These are phyloP conservation scores for Molorchus minor DNA, from an alignment of 2,888 invertebrate species.

Conservation along the genomic window DNA sequence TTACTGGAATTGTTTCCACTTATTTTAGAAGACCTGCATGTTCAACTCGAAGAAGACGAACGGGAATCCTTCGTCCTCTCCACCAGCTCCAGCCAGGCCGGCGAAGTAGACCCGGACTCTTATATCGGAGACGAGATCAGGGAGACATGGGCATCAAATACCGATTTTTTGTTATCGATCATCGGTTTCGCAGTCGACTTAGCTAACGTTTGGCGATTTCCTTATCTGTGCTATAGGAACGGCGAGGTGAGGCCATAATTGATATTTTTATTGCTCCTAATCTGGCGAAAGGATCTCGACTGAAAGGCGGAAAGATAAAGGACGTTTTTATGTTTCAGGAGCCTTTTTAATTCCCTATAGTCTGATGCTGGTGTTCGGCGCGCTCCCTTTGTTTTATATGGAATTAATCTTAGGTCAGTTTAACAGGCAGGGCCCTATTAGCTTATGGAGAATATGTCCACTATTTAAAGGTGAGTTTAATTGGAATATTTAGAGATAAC, in stretches of 20 bases:
- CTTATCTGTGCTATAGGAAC: conserved; percentile 80
- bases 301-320: conserved; percentile 12
- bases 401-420: conserved; percentile 81
- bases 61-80: conserved; percentile 61
- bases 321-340: conserved; percentile 62
- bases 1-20: neutral
- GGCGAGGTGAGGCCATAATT: conserved; percentile 68
- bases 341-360: conserved; percentile 81
- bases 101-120: conserved; percentile 59
- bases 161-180: conserved; percentile 83
- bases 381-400: conserved; percentile 82
- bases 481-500: neutral
- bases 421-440: conserved; percentile 79
- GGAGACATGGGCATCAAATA: conserved; percentile 84
- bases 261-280: conserved; percentile 18
- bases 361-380: conserved; percentile 78
- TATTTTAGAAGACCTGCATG: conserved; percentile 60
- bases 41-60: conserved; percentile 62
- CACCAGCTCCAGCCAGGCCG: conserved; percentile 59
- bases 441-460: conserved; percentile 84
- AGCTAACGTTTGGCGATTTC: conserved; percentile 88
- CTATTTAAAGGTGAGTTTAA: conserved; percentile 81
- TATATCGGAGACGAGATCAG: conserved; percentile 66
- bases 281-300: conserved; percentile 13
- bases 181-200: conserved; percentile 87